Percentiles rank a stretch among this genome's conserved stretches.
Evolutionary conservation across 2,113 vertebrate species (phyloP).

Genomic region (Nesogale talazaci): DNA sequence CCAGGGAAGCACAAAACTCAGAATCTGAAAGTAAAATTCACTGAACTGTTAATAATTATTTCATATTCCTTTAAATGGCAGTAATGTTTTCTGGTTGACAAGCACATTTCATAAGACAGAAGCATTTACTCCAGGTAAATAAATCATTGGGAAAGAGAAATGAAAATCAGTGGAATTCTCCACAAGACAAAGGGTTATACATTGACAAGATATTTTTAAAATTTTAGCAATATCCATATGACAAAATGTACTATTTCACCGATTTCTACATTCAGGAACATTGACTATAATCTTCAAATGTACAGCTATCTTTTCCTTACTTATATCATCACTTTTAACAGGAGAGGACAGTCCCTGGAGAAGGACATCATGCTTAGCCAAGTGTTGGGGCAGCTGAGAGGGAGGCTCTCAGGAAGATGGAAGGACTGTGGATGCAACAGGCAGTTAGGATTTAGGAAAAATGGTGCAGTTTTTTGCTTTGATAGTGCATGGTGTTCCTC

Average conservation of each 20-base stretch:
- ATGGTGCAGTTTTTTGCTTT: too few species aligned
- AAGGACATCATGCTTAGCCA: too few species aligned
- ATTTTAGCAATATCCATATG: not conserved
- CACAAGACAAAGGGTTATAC: not conserved
- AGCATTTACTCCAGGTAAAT: too few species aligned
- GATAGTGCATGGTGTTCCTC: too few species aligned
- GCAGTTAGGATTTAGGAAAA: too few species aligned
- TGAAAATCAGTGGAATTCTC: too few species aligned
- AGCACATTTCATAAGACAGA: too few species aligned
- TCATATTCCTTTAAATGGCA: not conserved
- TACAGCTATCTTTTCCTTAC: not conserved
- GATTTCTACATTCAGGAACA: not conserved
- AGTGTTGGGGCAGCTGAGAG: too few species aligned
- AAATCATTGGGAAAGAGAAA: too few species aligned
- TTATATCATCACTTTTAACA: not conserved
- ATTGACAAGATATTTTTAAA: not conserved
- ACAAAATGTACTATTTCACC: not conserved
- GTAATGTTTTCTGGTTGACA: not conserved
- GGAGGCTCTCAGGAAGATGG: too few species aligned
- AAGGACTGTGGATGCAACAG: too few species aligned
- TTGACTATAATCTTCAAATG: not conserved
- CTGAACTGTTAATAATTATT: not conserved
- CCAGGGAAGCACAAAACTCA: constrained; percentile 9
- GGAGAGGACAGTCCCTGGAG: too few species aligned
- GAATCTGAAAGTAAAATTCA: constrained; percentile 11